Evolutionary conservation across 2,797 vertebrate genomes (phyloP), one percentile per base, ranked within the genome.

Genomic region (Macropus fuliginosus): DNA sequence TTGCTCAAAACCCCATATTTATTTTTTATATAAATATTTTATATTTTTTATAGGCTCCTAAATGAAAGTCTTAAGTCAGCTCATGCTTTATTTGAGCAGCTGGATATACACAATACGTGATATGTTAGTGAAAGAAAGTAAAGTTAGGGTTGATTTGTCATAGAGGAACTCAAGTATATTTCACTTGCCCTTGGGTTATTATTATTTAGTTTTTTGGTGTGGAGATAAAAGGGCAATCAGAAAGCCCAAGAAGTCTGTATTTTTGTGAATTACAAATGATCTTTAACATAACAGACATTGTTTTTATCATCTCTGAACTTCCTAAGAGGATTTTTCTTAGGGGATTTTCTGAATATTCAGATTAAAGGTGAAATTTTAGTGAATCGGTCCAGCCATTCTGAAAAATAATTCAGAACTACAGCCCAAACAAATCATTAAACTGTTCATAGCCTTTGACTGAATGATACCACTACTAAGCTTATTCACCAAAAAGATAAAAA

Each of bases 161-260:
- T 54, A 94, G 97, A 97, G 92, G 94, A 94, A 96, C 96, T 92
- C 94, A 96, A 96, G 90, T 54, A 95, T 95, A 93, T 1, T 95
- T 87, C 57, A 91, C 55, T 93, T 97, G 89, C 90, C 92, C 91
- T 92, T 55, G 28, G 56, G 95, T 57, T 96, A 13, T 54, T 52
- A 90, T 54, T 62, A 54, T n/a, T 92, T 66, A 81, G 40, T 95
- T 97, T 56, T 94, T 27, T 56, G 92, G 87, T 5, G 0, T 31
- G 16, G 89, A 18, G 92, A 28, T 21, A 56, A 89, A 81, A 56
- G 5, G 54, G 59, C 27, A n/a, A 50, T 91, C 29, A 40, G 89
- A 59, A 92, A 5, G 12, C 4, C 18, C 29, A 56, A 74, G 55
- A 50, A 13, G 55, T 66, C 54, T 54, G 34, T 55, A 31, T 93